Base-by-base conservation (phyloP, 2,797 vertebrate species). In the Epinephelus malabaricus region DNA sequence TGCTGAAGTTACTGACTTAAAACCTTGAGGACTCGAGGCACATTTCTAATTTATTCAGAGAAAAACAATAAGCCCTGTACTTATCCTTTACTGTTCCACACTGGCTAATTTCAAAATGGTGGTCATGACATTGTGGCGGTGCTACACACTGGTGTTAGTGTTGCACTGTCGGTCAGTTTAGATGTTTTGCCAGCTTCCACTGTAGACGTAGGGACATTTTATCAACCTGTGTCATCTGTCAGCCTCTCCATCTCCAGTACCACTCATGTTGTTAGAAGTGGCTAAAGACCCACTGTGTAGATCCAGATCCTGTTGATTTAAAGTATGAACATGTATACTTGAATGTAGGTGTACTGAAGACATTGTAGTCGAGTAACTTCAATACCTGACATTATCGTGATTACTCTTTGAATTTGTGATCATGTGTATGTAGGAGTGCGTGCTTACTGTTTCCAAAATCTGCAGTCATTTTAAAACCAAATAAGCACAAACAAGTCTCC, bases 401-500 rank as follows among this genome's bases (percentile, higher is more conserved):
- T 72, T 23, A 13, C 53, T 62, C 68, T 73, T 73, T 69, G 53
- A 40, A 69, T 77, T 79, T 75, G 61, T 69, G 67, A 71, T 83
- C 82, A 69, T 43, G 80, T 67, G 79, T 78, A 53, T 74, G 69
- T 79, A 30, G 72, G 71, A 67, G 74, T 60, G 81, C 43, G 87
- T 83, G 86, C 88, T 84, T 86, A 76, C 82, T 66, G 79, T 88
- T 86, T 77, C 79, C 70, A 69, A 89, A 85, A 78, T 69, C 67
- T 75, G 84, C 79, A 85, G 84, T 84, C 46, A 50, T 84, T 84
- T 66, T 67, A 54, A 91, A 88, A 82, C 87, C 89, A 94, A 93
- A 93, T 79, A 79, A 93, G 92, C 91, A 93, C 92, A 94, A 89
- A 73, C 69, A 58, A 81, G 61, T 92, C 88, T 89, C 87, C 84